Evolutionary conservation across 2,888 invertebrate species (phyloP).

Genomic region (Tenodera sinensis): DNA sequence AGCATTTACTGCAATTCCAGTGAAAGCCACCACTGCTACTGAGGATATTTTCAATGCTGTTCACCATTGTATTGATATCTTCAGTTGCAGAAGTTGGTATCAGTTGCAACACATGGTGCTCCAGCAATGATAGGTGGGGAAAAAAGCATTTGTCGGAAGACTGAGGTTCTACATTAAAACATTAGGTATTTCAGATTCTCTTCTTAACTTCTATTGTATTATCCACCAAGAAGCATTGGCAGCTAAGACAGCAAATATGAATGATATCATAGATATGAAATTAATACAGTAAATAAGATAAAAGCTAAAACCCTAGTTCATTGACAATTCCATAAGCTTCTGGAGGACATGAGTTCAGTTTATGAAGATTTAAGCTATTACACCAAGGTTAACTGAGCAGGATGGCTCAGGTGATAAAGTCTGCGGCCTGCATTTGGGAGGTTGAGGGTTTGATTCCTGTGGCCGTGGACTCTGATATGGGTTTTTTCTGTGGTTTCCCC

Average conservation of each 20-base stretch:
- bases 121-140: neutral
- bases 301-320: neutral
- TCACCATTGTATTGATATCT: neutral
- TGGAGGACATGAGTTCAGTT: neutral
- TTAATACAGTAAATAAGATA: too few species aligned
- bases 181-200: neutral
- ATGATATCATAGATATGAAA: too few species aligned
- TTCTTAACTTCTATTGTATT: neutral
- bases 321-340: neutral
- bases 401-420: too few species aligned
- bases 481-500: too few species aligned
- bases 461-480: too few species aligned
- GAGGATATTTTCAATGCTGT: neutral
- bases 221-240: neutral
- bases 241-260: neutral
- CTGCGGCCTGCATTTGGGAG: too few species aligned
- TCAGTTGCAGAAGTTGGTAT: neutral
- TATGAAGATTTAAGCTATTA: neutral
- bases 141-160: slow-evolving; percentile 38
- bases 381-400: too few species aligned
- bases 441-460: too few species aligned
- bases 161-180: neutral
- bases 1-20: too few species aligned
- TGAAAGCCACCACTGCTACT: too few species aligned
- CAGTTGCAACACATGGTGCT: neutral